Evolutionary conservation across 2,888 invertebrate species (phyloP).

Genomic region (Tryphoninae sp.): DNA sequence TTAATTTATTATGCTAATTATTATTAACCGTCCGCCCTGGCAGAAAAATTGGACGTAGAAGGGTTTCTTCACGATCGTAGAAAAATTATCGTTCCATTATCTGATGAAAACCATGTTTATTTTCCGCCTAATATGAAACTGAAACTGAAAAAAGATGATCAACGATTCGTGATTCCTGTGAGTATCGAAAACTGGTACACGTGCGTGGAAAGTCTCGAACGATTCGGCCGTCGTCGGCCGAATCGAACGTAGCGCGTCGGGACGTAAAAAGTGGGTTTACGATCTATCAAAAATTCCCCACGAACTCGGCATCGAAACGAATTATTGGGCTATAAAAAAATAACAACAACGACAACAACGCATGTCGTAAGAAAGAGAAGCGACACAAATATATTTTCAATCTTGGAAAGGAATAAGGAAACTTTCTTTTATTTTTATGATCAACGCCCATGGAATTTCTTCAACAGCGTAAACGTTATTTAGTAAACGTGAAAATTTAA

Average conservation of each 20-base stretch:
- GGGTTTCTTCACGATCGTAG: slow-evolving; percentile 41
- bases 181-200: neutral
- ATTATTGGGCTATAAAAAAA: neutral
- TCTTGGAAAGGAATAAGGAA: too few species aligned
- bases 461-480: too few species aligned
- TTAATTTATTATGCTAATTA: neutral
- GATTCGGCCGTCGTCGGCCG: neutral
- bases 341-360: neutral
- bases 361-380: neutral
- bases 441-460: too few species aligned
- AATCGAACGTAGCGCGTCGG: neutral
- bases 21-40: neutral
- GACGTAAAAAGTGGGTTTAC: slow-evolving; percentile 39
- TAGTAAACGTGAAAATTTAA: too few species aligned
- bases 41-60: neutral
- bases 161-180: neutral
- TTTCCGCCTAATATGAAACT: neutral
- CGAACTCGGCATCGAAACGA: neutral
- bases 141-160: slow-evolving; percentile 29
- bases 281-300: slow-evolving; percentile 20
- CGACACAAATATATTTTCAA: too few species aligned
- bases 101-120: neutral
- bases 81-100: slow-evolving; percentile 31
- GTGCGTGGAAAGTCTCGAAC: neutral
- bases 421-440: too few species aligned